Percentiles rank a stretch among this genome's conserved stretches.
phyloP scores from a whole-genome alignment of 1,140 invertebrate species.

The Drosophila virilis region DNA sequence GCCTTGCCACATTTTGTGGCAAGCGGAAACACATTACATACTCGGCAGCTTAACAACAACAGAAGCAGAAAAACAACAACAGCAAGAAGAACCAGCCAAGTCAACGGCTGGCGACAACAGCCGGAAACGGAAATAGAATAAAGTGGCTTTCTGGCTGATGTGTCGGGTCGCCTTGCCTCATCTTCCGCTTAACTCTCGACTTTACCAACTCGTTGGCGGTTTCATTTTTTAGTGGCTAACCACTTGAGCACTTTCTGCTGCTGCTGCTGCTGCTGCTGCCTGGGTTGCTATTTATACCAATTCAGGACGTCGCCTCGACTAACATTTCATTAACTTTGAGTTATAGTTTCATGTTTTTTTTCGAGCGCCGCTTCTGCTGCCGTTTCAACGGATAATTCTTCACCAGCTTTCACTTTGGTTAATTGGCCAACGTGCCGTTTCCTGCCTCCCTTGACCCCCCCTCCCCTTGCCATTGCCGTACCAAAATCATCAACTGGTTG shows the following conservation, averaged over 20 bases:
- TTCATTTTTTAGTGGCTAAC: slow-evolving; percentile 39
- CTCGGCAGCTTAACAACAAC: slow-evolving; percentile 71
- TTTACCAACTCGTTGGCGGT: slow-evolving; percentile 34
- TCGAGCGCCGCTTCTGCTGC: not conserved
- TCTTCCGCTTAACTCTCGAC: not conserved
- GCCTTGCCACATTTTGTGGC: slow-evolving; percentile 68
- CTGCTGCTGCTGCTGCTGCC: slow-evolving; percentile 6
- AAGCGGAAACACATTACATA: slow-evolving; percentile 79
- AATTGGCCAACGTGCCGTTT: slow-evolving; percentile 45
- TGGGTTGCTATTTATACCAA: slow-evolving; percentile 65
- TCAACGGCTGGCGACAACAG: slow-evolving; percentile 67
- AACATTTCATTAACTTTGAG: slow-evolving; percentile 71
- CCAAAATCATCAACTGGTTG: not conserved
- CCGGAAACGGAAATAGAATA: slow-evolving; percentile 80
- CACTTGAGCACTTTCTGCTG: slow-evolving; percentile 33
- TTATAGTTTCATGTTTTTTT: slow-evolving; percentile 48
- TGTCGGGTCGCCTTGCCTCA: slow-evolving; percentile 35
- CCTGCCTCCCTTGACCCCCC: not conserved
- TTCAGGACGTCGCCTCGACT: slow-evolving; percentile 50
- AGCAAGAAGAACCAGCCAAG: slow-evolving; percentile 17
- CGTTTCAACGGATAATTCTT: slow-evolving; percentile 5
- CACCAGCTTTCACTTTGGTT: slow-evolving; percentile 55
- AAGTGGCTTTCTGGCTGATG: slow-evolving; percentile 76
- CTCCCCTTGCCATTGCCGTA: not conserved
- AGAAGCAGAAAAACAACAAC: slow-evolving; percentile 16